Percentiles rank a stretch among this genome's conserved stretches.
Evolutionary conservation across 2,888 invertebrate species (phyloP).

Genomic region (Neelides folsomi): DNA sequence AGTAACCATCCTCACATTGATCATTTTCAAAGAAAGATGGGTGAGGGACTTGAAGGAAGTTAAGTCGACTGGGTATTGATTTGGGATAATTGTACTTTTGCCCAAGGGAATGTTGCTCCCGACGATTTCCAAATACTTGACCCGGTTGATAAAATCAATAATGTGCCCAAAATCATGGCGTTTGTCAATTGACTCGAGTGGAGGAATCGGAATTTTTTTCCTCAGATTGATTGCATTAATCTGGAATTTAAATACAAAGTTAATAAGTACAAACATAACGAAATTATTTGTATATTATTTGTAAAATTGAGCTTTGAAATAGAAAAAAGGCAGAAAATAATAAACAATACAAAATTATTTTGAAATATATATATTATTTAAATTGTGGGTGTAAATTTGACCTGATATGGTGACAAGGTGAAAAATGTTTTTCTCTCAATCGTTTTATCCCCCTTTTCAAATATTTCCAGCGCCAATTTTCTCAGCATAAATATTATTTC

Average conservation of each 20-base stretch:
- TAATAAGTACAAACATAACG: not conserved
- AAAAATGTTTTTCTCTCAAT: constrained; percentile 51
- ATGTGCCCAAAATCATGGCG: constrained; percentile 82
- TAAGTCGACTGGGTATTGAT: constrained; percentile 64
- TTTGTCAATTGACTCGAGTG: constrained; percentile 60
- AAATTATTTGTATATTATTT: constrained; percentile 1
- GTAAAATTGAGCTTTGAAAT: too few relatives aligned
- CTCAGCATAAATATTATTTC: constrained; percentile 77
- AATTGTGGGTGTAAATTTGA: constrained; percentile 35
- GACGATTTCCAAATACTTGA: constrained; percentile 53
- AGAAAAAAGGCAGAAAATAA: too few relatives aligned
- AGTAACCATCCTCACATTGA: constrained; percentile 42
- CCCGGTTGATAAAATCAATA: constrained; percentile 69
- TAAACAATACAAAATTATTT: not conserved
- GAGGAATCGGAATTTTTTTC: constrained; percentile 71
- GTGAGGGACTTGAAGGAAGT: constrained; percentile 67
- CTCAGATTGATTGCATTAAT: constrained; percentile 79
- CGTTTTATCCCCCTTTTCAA: constrained; percentile 57
- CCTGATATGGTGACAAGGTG: constrained; percentile 65
- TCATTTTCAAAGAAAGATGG: constrained; percentile 48
- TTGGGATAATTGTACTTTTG: constrained; percentile 71
- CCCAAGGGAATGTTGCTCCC: constrained; percentile 56
- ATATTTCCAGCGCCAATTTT: constrained; percentile 64
- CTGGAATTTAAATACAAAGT: constrained; percentile 49
- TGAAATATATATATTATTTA: not conserved